Evolutionary conservation across 2,888 invertebrate species (phyloP), one percentile per base, ranked within the genome.

Genomic region (Trichopoda pennipes): DNA sequence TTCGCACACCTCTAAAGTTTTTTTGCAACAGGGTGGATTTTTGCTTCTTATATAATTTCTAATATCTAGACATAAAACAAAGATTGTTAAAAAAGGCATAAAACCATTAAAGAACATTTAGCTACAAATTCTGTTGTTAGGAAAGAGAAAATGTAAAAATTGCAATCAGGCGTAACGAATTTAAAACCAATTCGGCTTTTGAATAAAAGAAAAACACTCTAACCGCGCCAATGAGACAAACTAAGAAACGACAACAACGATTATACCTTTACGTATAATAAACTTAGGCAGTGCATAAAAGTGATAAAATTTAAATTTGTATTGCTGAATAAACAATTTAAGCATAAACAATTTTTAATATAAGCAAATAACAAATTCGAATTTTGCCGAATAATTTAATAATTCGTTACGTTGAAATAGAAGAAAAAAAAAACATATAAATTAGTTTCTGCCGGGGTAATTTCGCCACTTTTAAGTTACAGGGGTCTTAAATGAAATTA

Each of bases 371-470:
- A 7, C 28, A 53, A 28, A 28, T 38, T 7, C 56, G 28, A 55
- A 42, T 28, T 47, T 38, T 66, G 51, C 23, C 66, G 53, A 79
- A 63, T 58, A 32, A 56, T 19, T 64, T 51, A 74, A 86, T 28
- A 75, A 89, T 89, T 88, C 89, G 88, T 88, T 87, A 88, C 89
- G 86, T 86, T 84, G 72, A 82, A 83, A 81, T 86, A 87, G 87
- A 85, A 87, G 87, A 85, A 88, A 88, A 79, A 85, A 88, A 88
- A 79, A 73, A 55, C 47, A 88, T 85, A 83, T 83, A 85, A 85
- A 85, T 84, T 58, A 83, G 78, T 58, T 49, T 42, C 6, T 70
- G 28, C 38, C 35, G 16, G 60, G 38, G 14, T 14, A 38, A n/a
- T n/a, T 3, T 42, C 3, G n/a, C 16, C 16, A 12, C 4, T 42